Base-by-base conservation (phyloP, 2,888 invertebrate genomes). In the Caenorhabditis wallacei region DNA sequence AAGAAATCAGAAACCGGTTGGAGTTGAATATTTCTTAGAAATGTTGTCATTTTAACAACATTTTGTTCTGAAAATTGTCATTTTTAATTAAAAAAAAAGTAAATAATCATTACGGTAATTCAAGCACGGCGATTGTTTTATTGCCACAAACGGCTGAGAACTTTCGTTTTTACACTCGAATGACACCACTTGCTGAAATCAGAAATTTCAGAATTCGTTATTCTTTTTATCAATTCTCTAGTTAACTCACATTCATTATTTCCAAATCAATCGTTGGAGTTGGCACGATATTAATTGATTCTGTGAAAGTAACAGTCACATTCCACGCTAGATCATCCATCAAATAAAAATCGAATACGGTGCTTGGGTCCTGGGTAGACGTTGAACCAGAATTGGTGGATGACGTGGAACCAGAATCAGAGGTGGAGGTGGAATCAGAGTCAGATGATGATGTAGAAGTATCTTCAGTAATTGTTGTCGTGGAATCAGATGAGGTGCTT, bases 91-190 rank as follows among this genome's bases (percentile, higher is more conserved):
- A 30, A 5, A 53, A 43, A 30, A 2, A 16, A 35, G n/a, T 8
- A 1, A 35, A 35, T 18, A 57, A 1, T 26, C 10, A 1, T 24
- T 26, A 68, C 59, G 30, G 24, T 48, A 46, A 37, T 68, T 51
- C 26, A 81, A 48, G 37, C 80, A 81, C 37, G 43, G 35, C 0
- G 80, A 75, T 8, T 43, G 8, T 26, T 70, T 75, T 18, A 75
- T 22, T 0, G 22, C 2, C 0, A 75, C 20, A 40, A 63, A 81
- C 8, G n/a, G 20, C 7, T 59, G 11, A 13, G 16, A 13, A 4
- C 37, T 22, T 10, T 63, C 48, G 13, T 18, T 75, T 26, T 69
- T 40, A 37, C 80, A 81, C 46, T 81, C 69, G 22, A 64, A 70
- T 16, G 63, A 22, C 1, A 64, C 22, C 0, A 22, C 66, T 66